These are phyloP conservation scores for Conus ventricosus DNA, from an alignment of 1,140 invertebrate species.

Conservation along the genomic window DNA sequence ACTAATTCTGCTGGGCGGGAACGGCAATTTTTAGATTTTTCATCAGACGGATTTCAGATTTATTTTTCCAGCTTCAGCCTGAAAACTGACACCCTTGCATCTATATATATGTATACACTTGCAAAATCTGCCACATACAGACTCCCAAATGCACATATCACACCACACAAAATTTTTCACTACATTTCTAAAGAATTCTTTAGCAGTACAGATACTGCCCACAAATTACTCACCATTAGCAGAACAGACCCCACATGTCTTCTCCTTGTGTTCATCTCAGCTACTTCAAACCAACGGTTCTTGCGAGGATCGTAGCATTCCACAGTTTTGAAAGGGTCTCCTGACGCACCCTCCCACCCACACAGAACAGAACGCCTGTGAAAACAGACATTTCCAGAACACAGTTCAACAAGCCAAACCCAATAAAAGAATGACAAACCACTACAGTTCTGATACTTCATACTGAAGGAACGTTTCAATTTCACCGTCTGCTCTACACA, in stretches of 20 bases:
- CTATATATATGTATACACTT: too few species aligned
- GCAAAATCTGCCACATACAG: too few species aligned
- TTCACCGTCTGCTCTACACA: too few species aligned
- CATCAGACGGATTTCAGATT: too few species aligned
- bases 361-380: conserved; percentile 74
- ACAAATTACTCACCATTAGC: conserved; percentile 61
- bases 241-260: conserved; percentile 73
- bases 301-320: conserved; percentile 72
- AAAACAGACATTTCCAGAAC: conserved; percentile 13
- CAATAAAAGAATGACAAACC: background rate
- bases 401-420: background rate
- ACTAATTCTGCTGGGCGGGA: too few species aligned
- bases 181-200: too few species aligned
- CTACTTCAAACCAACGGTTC: conserved; percentile 70
- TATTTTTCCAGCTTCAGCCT: too few species aligned
- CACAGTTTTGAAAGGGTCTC: conserved; percentile 73
- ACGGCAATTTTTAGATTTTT: too few species aligned
- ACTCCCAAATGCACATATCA: too few species aligned
- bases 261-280: conserved; percentile 71
- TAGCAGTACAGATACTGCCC: too few species aligned
- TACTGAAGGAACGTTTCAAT: background rate
- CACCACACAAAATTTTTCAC: too few species aligned
- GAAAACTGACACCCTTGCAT: too few species aligned
- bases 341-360: conserved; percentile 72
- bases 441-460: background rate